Conservation (phyloP, 2,797 vertebrate species). For the Megalops cyprinoides region DNA sequence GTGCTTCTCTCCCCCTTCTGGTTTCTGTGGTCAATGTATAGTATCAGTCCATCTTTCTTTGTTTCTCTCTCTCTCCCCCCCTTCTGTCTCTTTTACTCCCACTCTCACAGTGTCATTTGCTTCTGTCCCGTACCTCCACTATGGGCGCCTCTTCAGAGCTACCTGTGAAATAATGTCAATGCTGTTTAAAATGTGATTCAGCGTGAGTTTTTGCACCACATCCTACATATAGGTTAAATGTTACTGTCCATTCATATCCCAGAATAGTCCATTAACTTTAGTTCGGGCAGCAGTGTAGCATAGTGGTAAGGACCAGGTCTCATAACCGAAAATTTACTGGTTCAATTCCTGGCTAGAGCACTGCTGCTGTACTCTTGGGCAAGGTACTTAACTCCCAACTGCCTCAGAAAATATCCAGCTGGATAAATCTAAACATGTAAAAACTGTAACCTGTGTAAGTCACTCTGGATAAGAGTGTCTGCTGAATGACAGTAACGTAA, state of each 20-base stretch:
- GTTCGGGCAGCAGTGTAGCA: too few species aligned
- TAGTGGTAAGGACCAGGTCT: too few species aligned
- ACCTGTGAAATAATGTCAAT: conserved; percentile 47
- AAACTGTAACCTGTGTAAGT: too few species aligned
- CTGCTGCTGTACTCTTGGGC: too few species aligned
- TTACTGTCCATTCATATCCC: neutral
- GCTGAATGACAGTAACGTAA: too few species aligned
- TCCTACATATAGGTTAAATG: neutral
- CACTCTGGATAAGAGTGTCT: too few species aligned
- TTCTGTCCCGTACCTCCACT: conserved; percentile 46
- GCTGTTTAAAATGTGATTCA: neutral
- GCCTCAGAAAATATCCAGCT: too few species aligned
- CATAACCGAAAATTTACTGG: too few species aligned
- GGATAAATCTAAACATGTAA: too few species aligned
- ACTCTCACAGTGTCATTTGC: conserved; percentile 29
- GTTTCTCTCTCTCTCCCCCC: neutral
- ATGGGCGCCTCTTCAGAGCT: conserved; percentile 36
- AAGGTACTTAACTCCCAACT: too few species aligned
- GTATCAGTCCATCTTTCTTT: neutral
- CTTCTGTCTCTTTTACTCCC: conserved; percentile 24
- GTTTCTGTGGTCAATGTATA: neutral
- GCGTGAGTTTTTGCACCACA: neutral
- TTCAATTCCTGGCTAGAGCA: too few species aligned
- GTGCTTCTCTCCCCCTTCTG: neutral
- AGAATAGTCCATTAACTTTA: too few species aligned